Evolutionary conservation across 2,888 invertebrate species (phyloP), one percentile per base, ranked within the genome.

Genomic region (Iphiclides podalirius): DNA sequence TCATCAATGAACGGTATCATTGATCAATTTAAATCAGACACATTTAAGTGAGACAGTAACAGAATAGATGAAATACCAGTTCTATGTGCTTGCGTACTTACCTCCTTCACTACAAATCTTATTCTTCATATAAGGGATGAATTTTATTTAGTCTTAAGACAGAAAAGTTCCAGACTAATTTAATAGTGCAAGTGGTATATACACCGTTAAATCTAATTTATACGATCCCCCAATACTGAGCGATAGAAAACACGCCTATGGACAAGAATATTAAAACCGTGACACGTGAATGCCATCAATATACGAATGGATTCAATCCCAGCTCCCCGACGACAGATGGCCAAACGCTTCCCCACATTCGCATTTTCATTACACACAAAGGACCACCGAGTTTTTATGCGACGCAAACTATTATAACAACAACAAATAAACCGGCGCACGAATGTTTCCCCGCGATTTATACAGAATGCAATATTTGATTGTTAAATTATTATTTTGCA

Each of bases 321-420:
- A 66, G 58, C 59, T 59, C 55, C 38, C 52, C 47, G 54, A 61
- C 67, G 76, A 74, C 82, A 83, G 82, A 82, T 83, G 82, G 78
- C 61, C 63, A 62, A 64, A 66, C 64, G 59, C 54, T n/a, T 58
- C 71, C 72, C 75, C 67, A 71, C 63, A 62, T 60, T 61, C 61
- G 65, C 68, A 66, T 65, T 69, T 65, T 64, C 64, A 65, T 77
- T 74, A 70, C 74, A 62, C 61, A 58, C 61, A 62, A 66, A 61
- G 64, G 61, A 56, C 28, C 28, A 11, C 20, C 31, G n/a, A 1
- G 31, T 67, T 67, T 69, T 67, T 61, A 59, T 52, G 56, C 57
- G 60, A 59, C 54, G 46, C 41, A 44, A 47, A 58, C 60, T 58
- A 65, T 66, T 66, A 70, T 63, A 64, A 60, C 63, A 68, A 70